Percentiles rank a stretch among this genome's conserved stretches.
Evolutionary conservation across 2,888 invertebrate genomes (phyloP).

Genomic region (Platycheirus rosarum): DNA sequence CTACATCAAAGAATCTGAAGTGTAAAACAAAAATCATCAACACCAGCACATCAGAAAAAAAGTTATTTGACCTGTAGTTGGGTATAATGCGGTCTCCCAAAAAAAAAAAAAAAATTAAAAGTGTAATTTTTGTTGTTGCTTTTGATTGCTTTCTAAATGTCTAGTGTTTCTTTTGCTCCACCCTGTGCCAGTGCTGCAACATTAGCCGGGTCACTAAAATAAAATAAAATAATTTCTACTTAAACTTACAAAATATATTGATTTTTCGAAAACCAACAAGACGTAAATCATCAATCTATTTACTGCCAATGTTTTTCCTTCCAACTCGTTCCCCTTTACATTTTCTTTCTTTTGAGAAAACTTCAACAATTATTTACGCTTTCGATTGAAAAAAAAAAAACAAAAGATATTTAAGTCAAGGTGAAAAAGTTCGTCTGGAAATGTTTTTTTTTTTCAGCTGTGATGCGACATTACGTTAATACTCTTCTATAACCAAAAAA

Average conservation of each 20-base stretch:
- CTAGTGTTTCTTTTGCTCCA: too few species aligned
- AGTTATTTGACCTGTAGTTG: too few species aligned
- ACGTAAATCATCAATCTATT: slow-evolving; percentile 49
- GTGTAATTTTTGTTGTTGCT: too few species aligned
- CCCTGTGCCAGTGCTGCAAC: background rate
- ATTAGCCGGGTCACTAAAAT: background rate
- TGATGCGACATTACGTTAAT: slow-evolving; percentile 23
- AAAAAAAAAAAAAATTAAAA: too few species aligned
- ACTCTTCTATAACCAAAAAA: background rate
- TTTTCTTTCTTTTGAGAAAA: slow-evolving; percentile 4
- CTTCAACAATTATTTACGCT: slow-evolving; percentile 40
- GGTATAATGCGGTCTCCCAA: too few species aligned
- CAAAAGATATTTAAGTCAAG: slow-evolving; percentile 11
- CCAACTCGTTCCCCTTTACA: background rate
- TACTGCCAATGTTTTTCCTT: slow-evolving; percentile 21
- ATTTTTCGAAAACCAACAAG: slow-evolving; percentile 31
- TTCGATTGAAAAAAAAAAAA: slow-evolving; percentile 19
- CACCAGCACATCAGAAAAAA: too few species aligned
- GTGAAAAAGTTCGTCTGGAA: slow-evolving; percentile 44
- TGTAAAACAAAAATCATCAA: too few species aligned
- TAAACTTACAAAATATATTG: slow-evolving; percentile 7
- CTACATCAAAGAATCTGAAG: too few species aligned
- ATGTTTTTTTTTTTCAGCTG: slow-evolving; percentile 3
- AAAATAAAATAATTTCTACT: background rate
- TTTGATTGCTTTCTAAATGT: too few species aligned